Evolutionary conservation across 2,888 invertebrate genomes (phyloP), one percentile per base, ranked within the genome.

Genomic region (Ecdyonurus torrentis): DNA sequence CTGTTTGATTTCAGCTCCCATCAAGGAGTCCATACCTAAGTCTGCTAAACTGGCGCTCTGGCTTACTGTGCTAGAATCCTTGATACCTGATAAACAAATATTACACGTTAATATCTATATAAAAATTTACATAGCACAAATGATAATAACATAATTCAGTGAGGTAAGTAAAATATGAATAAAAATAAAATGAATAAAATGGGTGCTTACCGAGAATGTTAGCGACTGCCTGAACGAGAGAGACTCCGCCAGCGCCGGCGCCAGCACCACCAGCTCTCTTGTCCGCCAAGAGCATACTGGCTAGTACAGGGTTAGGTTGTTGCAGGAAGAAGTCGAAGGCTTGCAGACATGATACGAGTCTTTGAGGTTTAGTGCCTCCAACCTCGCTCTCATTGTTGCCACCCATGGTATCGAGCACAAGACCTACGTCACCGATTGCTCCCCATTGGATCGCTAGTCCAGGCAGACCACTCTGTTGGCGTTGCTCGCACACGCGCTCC

Each of bases 1-100:
- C 77, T 96, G 96, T 75, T 97, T 97, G 72, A 99, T 94, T 80
- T 99, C 99, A 1, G 98, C 95, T 59, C 96, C 96, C 98, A 98
- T 98, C 68, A 99, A 78, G 1, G 97, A 97, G 74, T 99, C 98
- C 86, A 99, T 91, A 65, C 98, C 98, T 53, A 99, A 82, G 75
- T 99, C 98, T 25, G 93, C 92, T 59, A 99, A 78, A 55, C 87
- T 88, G 2, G 89, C 83, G 25, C 82, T 81, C 55, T 83, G 80
- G 66, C 90, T 84, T 25, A 96, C 81, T 66, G 87, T 86, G 68
- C 83, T 83, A 0, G 85, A 78, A 71, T 98, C 94, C 74, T 94
- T 92, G 70, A 98, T 85, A 65, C 91, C 89, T 81, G 73, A 23
- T 10, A 1, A n/a, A 1, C n/a, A 61, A 52, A n/a, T 18, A 23